A percentile compares a stretch with the other conserved stretches of the same genome.
Conservation (phyloP, 2,797 vertebrate species). For the Xiphorhynchus erythropygius region DNA sequence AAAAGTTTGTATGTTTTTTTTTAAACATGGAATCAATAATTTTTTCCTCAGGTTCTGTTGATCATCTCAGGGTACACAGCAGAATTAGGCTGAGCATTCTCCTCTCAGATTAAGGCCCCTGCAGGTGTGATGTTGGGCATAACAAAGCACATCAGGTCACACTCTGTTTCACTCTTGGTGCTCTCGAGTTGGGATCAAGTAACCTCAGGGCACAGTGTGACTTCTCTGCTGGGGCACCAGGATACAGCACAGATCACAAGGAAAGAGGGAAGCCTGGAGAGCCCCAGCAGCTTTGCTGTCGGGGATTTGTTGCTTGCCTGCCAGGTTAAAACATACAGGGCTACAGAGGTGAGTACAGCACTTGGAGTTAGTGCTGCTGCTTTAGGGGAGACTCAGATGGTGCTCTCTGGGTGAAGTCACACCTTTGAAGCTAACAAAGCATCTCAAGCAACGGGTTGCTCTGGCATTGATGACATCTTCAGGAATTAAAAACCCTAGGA, state of each 20-base stretch:
- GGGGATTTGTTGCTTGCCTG: background rate
- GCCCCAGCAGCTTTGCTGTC: background rate
- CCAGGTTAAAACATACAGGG: background rate
- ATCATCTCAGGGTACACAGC: background rate
- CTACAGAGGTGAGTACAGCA: fast-evolving
- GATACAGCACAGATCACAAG: background rate
- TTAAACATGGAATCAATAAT: background rate
- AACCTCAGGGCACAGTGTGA: fast-evolving
- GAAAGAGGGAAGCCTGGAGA: background rate
- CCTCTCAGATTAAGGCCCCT: background rate
- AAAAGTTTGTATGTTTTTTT: background rate
- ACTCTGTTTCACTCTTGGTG: background rate
- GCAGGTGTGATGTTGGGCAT: background rate
- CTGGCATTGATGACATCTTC: background rate
- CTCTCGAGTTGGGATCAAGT: background rate
- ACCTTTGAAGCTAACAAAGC: background rate
- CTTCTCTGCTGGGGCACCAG: background rate
- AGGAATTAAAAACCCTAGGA: background rate
- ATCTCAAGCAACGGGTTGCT: background rate
- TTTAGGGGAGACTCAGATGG: fast-evolving
- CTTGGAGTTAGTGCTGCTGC: background rate
- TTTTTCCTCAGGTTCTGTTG: background rate
- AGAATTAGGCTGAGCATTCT: background rate
- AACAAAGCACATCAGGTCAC: background rate
- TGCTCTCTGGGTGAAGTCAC: background rate